These are phyloP conservation scores for Orthonychiurus folsomi DNA, from an alignment of 2,888 invertebrate species.

Conservation along the genomic window DNA sequence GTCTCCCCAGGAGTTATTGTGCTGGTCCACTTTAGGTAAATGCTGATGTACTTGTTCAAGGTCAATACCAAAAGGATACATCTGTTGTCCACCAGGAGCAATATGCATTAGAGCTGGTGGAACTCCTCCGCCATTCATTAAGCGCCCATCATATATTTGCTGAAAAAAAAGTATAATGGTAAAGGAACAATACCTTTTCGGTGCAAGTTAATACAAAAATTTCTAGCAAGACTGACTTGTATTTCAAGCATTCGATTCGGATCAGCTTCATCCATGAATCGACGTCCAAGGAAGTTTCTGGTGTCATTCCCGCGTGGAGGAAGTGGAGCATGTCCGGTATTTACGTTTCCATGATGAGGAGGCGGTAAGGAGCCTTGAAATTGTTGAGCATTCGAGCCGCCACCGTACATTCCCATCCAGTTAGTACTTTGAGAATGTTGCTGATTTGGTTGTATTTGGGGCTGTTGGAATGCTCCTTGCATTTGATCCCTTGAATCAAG, in stretches of 20 bases:
- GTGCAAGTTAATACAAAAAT: slow-evolving; percentile 1
- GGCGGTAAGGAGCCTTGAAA: slow-evolving; percentile 14
- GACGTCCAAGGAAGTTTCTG: slow-evolving; percentile 28
- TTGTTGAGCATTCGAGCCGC: slow-evolving; percentile 20
- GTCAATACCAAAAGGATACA: slow-evolving; percentile 30
- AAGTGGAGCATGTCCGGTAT: slow-evolving; percentile 22
- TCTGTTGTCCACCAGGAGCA: slow-evolving; percentile 26
- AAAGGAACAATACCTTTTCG: no score
- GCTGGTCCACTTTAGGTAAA: slow-evolving; percentile 35
- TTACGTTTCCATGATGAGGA: slow-evolving; percentile 10
- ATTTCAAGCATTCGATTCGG: slow-evolving; percentile 21
- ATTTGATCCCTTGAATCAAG: slow-evolving; percentile 18
- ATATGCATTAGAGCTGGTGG: slow-evolving; percentile 33
- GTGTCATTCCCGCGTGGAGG: slow-evolving; percentile 18
- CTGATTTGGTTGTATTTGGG: slow-evolving; percentile 15
- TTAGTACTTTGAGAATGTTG: slow-evolving; percentile 20
- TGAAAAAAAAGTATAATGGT: no score
- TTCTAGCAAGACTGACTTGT: neutral
- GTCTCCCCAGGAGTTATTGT: slow-evolving; percentile 24
- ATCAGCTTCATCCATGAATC: slow-evolving; percentile 37
- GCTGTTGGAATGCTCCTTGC: slow-evolving; percentile 22
- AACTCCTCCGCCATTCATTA: slow-evolving; percentile 34
- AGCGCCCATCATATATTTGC: slow-evolving; percentile 34
- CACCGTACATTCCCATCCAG: slow-evolving; percentile 26
- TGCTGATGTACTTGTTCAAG: slow-evolving; percentile 26